phyloP scores from a whole-genome alignment of 1,140 invertebrate species.

The Cyphomyrmex costatus region DNA sequence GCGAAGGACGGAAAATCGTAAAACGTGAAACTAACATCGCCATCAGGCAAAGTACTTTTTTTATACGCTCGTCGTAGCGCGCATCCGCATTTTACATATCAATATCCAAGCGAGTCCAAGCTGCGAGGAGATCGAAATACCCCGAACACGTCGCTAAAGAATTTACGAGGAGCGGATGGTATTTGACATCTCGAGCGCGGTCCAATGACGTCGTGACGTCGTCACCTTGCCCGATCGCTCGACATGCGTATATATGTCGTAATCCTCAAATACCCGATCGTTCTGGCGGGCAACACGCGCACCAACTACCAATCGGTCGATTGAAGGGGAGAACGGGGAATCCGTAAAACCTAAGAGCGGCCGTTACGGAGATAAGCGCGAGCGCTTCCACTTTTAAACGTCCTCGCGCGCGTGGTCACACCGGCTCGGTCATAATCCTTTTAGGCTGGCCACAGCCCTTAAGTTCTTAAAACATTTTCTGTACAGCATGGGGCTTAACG shows the following conservation, averaged over 20 bases:
- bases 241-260: background rate
- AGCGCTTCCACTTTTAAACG: conserved; percentile 65
- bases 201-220: conserved; percentile 27
- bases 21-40: conserved; percentile 60
- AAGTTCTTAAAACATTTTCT: conserved; percentile 75
- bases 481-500: conserved; percentile 70
- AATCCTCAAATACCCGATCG: conserved; percentile 55
- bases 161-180: conserved; percentile 48
- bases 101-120: conserved; percentile 23
- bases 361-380: conserved; percentile 71
- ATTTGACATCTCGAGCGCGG: conserved; percentile 41
- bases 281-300: conserved; percentile 17
- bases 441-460: conserved; percentile 66
- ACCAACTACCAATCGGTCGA: conserved; percentile 32
- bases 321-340: conserved; percentile 6
- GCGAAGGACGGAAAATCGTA: conserved; percentile 57
- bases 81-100: conserved; percentile 51
- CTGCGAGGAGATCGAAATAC: conserved; percentile 38
- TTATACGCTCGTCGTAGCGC: conserved; percentile 31
- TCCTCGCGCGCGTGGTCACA: conserved; percentile 61
- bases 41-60: conserved; percentile 30
- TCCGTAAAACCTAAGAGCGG: conserved; percentile 59
- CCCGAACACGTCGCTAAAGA: conserved; percentile 18
- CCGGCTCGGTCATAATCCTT: conserved; percentile 68
- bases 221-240: background rate